phyloP scores from a whole-genome alignment of 2,888 invertebrate species.

The Drosophila neutralis region DNA sequence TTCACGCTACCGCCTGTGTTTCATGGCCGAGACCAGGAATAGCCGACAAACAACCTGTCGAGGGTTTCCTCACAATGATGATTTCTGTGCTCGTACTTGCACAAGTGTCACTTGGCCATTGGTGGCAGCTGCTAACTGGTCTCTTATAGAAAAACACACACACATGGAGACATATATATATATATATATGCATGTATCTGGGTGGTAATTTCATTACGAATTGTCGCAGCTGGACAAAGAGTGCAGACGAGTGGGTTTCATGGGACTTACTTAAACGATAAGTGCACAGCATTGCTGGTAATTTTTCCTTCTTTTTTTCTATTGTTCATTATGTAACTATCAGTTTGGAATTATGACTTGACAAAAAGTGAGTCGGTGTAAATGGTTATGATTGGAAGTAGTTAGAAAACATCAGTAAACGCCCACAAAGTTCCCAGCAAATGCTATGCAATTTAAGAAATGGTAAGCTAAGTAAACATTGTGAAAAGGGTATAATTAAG shows the following conservation, averaged over 20 bases:
- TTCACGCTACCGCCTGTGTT: conserved; percentile 48
- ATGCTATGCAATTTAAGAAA: not conserved
- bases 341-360: conserved; percentile 38
- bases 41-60: conserved; percentile 42
- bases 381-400: not conserved
- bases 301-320: conserved; percentile 2
- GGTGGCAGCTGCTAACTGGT: conserved; percentile 29
- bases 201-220: conserved; percentile 53
- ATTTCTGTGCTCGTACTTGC: conserved; percentile 61
- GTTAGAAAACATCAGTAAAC: too few relatives aligned
- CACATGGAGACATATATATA: not conserved
- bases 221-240: conserved; percentile 45
- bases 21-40: conserved; percentile 38
- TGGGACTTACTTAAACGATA: conserved; percentile 23
- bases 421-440: not conserved
- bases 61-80: conserved; percentile 48
- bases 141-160: conserved; percentile 3
- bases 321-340: conserved; percentile 39
- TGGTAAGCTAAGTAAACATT: not conserved
- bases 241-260: conserved; percentile 20
- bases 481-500: not conserved
- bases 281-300: conserved; percentile 30
- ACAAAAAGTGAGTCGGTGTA: conserved; percentile 17
- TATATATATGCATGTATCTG: conserved; percentile 16
- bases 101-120: conserved; percentile 70